Conservation (phyloP, 2,797 vertebrate genomes). For the Cottoperca gobio region DNA sequence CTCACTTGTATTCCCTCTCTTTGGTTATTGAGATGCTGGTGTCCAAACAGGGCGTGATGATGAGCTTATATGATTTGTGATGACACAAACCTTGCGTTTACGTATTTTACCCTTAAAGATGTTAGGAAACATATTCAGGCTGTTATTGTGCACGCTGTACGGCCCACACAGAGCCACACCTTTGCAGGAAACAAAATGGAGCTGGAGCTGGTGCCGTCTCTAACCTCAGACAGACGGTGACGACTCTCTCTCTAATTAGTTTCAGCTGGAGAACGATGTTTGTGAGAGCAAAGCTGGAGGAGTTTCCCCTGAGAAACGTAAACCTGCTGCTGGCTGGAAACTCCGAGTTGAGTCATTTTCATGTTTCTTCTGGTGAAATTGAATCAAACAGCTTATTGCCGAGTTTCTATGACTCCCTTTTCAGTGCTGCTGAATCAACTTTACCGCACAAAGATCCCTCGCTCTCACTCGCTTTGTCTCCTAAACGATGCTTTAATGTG, state of each 20-base stretch:
- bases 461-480: neutral
- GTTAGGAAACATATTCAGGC: neutral
- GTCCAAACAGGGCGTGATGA: neutral
- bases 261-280: constrained; percentile 11
- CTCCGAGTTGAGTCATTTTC: neutral
- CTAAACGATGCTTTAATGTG: neutral
- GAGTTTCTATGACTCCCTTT: constrained; percentile 11
- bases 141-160: neutral
- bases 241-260: constrained; percentile 19
- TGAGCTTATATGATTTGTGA: neutral
- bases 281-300: constrained; percentile 3
- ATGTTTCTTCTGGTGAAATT: neutral
- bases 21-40: neutral
- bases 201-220: constrained; percentile 7
- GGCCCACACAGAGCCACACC: neutral
- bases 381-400: constrained; percentile 11
- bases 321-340: neutral
- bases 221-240: neutral
- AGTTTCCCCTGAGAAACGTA: constrained; percentile 15
- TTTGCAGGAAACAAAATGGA: constrained; percentile 23
- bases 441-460: neutral
- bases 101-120: too few species aligned
- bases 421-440: neutral
- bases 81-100: too few species aligned
- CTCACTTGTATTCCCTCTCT: neutral